Conservation (phyloP, 2,113 vertebrate species). For the Raja brachyura region DNA sequence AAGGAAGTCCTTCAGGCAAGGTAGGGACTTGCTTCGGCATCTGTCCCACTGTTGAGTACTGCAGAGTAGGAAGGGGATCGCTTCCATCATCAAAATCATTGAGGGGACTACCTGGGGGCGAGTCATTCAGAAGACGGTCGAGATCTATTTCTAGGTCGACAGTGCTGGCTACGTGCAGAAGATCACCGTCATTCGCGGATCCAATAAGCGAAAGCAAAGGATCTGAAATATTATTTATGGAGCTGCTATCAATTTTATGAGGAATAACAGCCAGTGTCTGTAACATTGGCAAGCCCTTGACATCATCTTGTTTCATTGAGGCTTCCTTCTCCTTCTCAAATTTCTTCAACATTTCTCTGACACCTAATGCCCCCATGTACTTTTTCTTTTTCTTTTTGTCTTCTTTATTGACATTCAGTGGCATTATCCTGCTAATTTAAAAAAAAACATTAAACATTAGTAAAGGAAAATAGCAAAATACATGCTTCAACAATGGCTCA, state of each 20-base stretch:
- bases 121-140: constrained; percentile 68
- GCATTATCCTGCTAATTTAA: constrained; percentile 47
- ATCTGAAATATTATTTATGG: constrained; percentile 50
- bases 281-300: constrained; percentile 41
- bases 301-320: constrained; percentile 58
- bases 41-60: constrained; percentile 49
- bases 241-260: constrained; percentile 50
- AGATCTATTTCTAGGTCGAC: constrained; percentile 77
- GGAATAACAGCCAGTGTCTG: constrained; percentile 45
- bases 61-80: constrained; percentile 42
- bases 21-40: constrained; percentile 57
- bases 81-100: constrained; percentile 58
- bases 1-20: constrained; percentile 71
- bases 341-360: constrained; percentile 83
- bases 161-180: constrained; percentile 74
- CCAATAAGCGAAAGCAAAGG: constrained; percentile 72
- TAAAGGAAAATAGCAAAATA: background rate
- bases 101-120: constrained; percentile 59
- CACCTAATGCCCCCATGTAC: constrained; percentile 57
- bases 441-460: background rate
- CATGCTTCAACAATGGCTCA: background rate
- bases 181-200: constrained; percentile 65
- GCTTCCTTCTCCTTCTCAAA: constrained; percentile 84
- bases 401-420: constrained; percentile 60
- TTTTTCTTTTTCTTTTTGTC: constrained; percentile 74